These are phyloP conservation scores for Globodera rostochiensis DNA, from an alignment of 1,140 invertebrate genomes.

Conservation along the genomic window DNA sequence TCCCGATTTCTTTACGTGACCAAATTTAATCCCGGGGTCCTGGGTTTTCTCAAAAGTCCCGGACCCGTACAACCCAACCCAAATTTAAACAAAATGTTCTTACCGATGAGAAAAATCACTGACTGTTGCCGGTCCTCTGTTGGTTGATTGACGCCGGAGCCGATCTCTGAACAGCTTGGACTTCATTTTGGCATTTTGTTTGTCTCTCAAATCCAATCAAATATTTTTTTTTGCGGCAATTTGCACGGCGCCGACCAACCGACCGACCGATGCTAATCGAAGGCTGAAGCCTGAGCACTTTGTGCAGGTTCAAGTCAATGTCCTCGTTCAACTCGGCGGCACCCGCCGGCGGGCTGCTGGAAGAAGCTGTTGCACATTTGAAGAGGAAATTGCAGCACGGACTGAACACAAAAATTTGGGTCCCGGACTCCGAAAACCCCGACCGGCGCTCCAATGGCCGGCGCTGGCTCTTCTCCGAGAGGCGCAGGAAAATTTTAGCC, in stretches of 20 bases:
- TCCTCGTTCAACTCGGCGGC: not conserved
- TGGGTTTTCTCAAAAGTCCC: no score
- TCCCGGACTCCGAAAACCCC: no score
- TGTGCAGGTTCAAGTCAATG: slow-evolving; percentile 27
- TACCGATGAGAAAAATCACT: slow-evolving; percentile 24
- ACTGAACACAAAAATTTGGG: slow-evolving; percentile 3
- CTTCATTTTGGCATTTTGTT: not conserved
- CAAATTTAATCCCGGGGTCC: no score
- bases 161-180: slow-evolving; percentile 13
- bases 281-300: slow-evolving; percentile 24
- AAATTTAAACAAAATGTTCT: not conserved
- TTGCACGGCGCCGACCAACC: no score
- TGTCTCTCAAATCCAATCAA: not conserved
- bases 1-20: no score
- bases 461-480: not conserved
- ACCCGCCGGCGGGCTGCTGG: not conserved
- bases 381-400: slow-evolving; percentile 25
- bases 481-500: not conserved
- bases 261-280: slow-evolving; percentile 16
- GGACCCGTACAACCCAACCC: no score
- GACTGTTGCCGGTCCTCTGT: not conserved
- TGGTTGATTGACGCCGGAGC: slow-evolving; percentile 25
- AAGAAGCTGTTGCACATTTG: slow-evolving; percentile 9
- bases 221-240: not conserved
- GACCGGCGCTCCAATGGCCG: not conserved